A percentile compares a stretch with the other conserved stretches of the same genome.
phyloP scores from a whole-genome alignment of 2,113 vertebrate species.

The Antechinus flavipes region DNA sequence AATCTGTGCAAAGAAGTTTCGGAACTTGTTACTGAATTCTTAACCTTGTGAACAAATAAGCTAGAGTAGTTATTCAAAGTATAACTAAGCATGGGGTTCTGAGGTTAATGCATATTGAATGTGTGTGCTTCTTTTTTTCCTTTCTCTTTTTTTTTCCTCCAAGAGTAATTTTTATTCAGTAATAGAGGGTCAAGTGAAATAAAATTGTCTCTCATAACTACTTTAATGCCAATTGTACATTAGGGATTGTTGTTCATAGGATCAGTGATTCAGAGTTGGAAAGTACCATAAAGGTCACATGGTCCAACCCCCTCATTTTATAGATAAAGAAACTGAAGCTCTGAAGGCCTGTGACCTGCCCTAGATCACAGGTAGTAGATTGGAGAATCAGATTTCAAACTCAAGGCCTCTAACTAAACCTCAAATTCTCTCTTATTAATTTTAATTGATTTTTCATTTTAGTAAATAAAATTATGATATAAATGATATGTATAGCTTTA shows the following conservation, averaged over 20 bases:
- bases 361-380: background rate
- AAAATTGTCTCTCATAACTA: background rate
- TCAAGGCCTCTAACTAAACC: background rate
- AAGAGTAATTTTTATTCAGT: background rate
- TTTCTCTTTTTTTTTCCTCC: background rate
- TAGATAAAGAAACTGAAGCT: background rate
- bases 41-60: background rate
- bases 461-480: background rate
- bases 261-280: background rate
- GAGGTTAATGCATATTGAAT: background rate
- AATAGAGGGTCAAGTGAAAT: background rate
- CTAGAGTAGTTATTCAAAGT: background rate
- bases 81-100: background rate
- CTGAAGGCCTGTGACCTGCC: background rate
- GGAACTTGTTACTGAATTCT: background rate
- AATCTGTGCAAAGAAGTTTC: background rate
- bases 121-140: background rate
- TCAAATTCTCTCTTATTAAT: background rate
- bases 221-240: background rate
- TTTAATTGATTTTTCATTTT: background rate
- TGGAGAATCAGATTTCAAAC: background rate
- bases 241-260: background rate
- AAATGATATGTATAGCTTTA: background rate
- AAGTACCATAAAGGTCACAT: background rate
- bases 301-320: background rate